Evolutionary conservation across 2,113 vertebrate genomes (phyloP).

Genomic region (Gadus macrocephalus): DNA sequence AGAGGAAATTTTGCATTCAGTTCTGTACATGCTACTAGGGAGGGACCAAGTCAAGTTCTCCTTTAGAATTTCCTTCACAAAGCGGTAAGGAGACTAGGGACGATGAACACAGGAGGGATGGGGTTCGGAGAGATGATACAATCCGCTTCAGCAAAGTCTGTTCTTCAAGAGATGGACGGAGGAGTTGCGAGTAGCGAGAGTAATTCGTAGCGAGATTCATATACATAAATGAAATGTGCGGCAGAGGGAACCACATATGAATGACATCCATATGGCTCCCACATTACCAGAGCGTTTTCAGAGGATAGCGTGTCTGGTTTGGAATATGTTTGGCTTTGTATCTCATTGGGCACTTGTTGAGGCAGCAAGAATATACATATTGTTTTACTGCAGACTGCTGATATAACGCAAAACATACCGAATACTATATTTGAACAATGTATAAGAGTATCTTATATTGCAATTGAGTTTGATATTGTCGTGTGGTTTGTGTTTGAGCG

Average conservation of each 20-base stretch:
- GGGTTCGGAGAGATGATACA: neutral
- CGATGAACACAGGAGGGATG: neutral
- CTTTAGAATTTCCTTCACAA: no score
- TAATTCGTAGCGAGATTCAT: no score
- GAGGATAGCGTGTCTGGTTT: constrained; percentile 18
- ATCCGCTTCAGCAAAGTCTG: neutral
- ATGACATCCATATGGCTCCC: neutral
- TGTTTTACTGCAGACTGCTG: constrained; percentile 28
- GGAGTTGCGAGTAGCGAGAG: neutral
- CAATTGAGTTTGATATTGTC: neutral
- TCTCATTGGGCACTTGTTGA: constrained; percentile 35
- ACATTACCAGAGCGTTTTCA: constrained; percentile 1
- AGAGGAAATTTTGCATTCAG: constrained; percentile 24
- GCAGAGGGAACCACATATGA: neutral
- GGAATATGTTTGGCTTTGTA: constrained; percentile 15
- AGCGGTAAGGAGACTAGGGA: neutral
- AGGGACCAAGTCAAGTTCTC: neutral
- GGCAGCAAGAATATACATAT: constrained; percentile 38
- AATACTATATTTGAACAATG: constrained; percentile 16
- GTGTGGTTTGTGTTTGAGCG: constrained; percentile 14
- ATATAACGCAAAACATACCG: constrained; percentile 38
- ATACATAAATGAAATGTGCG: constrained; percentile 23
- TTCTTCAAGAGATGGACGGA: constrained; percentile 21
- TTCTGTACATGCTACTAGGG: constrained; percentile 42
- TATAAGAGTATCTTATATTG: neutral